These are phyloP conservation scores for Mythimna impura DNA, from an alignment of 2,888 invertebrate species.

Conservation along the genomic window DNA sequence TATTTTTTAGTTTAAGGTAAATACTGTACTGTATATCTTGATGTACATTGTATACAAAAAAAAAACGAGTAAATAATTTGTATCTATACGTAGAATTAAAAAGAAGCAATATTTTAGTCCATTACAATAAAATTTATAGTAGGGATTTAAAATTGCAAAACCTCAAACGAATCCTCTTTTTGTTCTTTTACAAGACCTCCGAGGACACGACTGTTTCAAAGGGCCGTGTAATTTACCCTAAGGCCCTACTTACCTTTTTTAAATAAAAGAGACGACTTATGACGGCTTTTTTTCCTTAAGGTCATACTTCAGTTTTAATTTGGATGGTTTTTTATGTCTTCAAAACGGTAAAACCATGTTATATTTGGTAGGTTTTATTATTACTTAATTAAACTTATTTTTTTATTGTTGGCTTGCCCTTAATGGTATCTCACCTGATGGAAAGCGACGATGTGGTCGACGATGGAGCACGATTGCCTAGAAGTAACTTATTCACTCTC, in stretches of 20 bases:
- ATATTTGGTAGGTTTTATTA: neutral
- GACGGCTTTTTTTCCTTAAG: neutral
- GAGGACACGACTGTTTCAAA: slow-evolving; percentile 28
- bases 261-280: slow-evolving; percentile 26
- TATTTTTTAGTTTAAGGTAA: too few species aligned
- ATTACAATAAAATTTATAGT: slow-evolving; percentile 21
- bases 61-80: neutral
- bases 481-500: too few species aligned
- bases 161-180: slow-evolving; percentile 44
- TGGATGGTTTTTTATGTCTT: neutral
- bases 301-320: slow-evolving; percentile 36
- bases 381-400: neutral
- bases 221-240: slow-evolving; percentile 27
- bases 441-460: too few species aligned
- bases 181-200: slow-evolving; percentile 3
- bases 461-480: too few species aligned
- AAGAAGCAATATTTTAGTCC: neutral
- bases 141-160: slow-evolving; percentile 30
- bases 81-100: neutral
- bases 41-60: too few species aligned
- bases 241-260: slow-evolving; percentile 35
- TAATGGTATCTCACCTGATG: too few species aligned
- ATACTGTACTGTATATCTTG: too few species aligned
- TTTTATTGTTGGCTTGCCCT: neutral
- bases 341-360: neutral